Percentiles rank a stretch among this genome's conserved stretches.
Evolutionary conservation across 2,888 invertebrate species (phyloP).

Genomic region (Bombyx huttoni): DNA sequence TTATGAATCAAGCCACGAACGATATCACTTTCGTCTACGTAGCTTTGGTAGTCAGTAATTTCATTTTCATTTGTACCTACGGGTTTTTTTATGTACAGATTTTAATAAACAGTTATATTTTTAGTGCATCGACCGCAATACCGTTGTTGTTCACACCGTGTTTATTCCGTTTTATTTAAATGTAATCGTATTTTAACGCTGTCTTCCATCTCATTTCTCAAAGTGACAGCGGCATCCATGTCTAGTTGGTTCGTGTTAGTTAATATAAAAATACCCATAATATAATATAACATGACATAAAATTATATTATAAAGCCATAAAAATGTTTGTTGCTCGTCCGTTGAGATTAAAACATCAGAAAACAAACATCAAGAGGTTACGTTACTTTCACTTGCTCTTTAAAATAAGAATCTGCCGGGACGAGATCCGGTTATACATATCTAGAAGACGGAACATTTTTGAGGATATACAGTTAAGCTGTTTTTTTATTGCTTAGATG

Average conservation of each 20-base stretch:
- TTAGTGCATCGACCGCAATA: too few species aligned
- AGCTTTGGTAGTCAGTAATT: slow-evolving; percentile 38
- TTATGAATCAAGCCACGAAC: slow-evolving; percentile 44
- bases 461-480: neutral
- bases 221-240: too few species aligned
- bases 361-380: slow-evolving; percentile 33
- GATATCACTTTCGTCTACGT: slow-evolving; percentile 56
- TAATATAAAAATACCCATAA: neutral
- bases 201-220: too few species aligned
- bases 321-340: neutral
- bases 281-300: neutral
- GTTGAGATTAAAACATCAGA: slow-evolving; percentile 32
- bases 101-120: too few species aligned
- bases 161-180: too few species aligned
- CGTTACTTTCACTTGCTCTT: slow-evolving; percentile 48
- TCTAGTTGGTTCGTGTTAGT: too few species aligned
- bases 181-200: too few species aligned
- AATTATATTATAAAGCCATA: neutral
- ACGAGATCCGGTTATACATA: slow-evolving; percentile 44
- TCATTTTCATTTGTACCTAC: slow-evolving; percentile 48
- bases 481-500: too few species aligned
- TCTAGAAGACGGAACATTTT: neutral
- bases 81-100: slow-evolving; percentile 16
- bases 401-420: slow-evolving; percentile 33
- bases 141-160: too few species aligned